phyloP scores from a whole-genome alignment of 2,888 invertebrate genomes.

The Chrysotoxum bicinctum region DNA sequence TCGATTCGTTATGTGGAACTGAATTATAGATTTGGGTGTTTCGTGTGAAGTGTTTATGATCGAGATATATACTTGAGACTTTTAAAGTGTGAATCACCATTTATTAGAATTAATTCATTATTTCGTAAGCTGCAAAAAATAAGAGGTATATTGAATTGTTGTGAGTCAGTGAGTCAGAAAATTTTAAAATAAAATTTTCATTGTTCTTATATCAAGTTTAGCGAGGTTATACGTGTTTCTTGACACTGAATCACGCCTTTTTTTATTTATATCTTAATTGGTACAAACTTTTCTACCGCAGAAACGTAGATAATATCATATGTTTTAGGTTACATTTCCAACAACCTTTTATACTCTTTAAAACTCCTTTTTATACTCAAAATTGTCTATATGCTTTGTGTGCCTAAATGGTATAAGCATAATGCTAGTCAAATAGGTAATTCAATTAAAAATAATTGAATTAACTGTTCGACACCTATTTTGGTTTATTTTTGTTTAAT shows the following conservation, averaged over 20 bases:
- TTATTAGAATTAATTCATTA: not conserved
- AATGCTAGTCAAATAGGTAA: too few relatives aligned
- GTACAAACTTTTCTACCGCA: not conserved
- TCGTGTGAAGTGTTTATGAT: not conserved
- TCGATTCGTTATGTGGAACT: not conserved
- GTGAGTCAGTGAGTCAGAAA: too few relatives aligned
- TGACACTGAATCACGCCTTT: too few relatives aligned
- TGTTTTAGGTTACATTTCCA: not conserved
- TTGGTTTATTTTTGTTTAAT: too few relatives aligned
- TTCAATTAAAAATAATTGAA: too few relatives aligned
- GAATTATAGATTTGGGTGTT: not conserved
- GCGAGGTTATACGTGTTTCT: too few relatives aligned
- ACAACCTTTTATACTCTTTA: not conserved
- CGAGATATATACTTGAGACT: not conserved
- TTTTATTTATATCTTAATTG: too few relatives aligned
- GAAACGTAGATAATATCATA: not conserved
- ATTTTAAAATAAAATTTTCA: too few relatives aligned
- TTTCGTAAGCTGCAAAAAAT: not conserved
- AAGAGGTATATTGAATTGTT: not conserved
- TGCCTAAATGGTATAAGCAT: too few relatives aligned
- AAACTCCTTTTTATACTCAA: not conserved
- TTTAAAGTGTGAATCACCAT: not conserved
- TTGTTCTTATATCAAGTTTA: too few relatives aligned
- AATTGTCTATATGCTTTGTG: too few relatives aligned
- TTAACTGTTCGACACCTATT: too few relatives aligned